A percentile compares a stretch with the other conserved stretches of the same genome.
These are phyloP conservation scores for Eledona agricola DNA, from an alignment of 2,888 invertebrate species.

Conservation along the genomic window DNA sequence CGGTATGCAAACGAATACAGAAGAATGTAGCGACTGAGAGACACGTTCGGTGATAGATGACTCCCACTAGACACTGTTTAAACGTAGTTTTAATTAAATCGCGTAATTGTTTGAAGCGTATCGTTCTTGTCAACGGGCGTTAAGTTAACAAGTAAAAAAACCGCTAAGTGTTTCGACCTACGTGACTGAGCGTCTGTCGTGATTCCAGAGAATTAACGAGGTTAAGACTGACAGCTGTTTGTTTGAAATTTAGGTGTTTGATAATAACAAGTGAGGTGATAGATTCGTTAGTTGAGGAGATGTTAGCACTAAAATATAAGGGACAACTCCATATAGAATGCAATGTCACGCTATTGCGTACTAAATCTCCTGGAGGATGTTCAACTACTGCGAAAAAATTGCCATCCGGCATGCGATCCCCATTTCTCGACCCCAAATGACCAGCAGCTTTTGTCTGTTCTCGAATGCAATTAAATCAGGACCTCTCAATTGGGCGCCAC, in stretches of 20 bases:
- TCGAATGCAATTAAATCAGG: slow-evolving; percentile 19
- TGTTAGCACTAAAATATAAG: slow-evolving; percentile 19
- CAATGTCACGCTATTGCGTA: slow-evolving; percentile 62
- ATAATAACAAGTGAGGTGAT: slow-evolving; percentile 20
- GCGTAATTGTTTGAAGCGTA: slow-evolving; percentile 63
- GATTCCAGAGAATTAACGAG: slow-evolving; percentile 61
- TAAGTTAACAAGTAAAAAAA: slow-evolving; percentile 56
- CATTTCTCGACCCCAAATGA: slow-evolving; percentile 13
- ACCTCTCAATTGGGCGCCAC: slow-evolving; percentile 11
- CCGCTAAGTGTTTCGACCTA: slow-evolving; percentile 60
- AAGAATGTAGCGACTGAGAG: slow-evolving; percentile 59
- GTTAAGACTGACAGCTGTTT: slow-evolving; percentile 54
- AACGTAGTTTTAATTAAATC: slow-evolving; percentile 65
- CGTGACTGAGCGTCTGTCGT: slow-evolving; percentile 62
- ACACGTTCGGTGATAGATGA: slow-evolving; percentile 63
- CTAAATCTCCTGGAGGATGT: slow-evolving; percentile 61
- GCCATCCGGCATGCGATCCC: slow-evolving; percentile 57
- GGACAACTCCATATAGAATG: slow-evolving; percentile 38
- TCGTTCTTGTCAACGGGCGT: slow-evolving; percentile 57
- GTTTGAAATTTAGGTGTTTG: too few relatives aligned
- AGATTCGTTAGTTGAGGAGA: slow-evolving; percentile 33
- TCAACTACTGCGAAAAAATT: slow-evolving; percentile 57
- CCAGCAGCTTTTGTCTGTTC: slow-evolving; percentile 1
- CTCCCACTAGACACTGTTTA: slow-evolving; percentile 61
- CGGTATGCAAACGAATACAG: slow-evolving; percentile 59